These are phyloP conservation scores for Plutomurus gul DNA, from an alignment of 1,140 invertebrate species.

Conservation along the genomic window DNA sequence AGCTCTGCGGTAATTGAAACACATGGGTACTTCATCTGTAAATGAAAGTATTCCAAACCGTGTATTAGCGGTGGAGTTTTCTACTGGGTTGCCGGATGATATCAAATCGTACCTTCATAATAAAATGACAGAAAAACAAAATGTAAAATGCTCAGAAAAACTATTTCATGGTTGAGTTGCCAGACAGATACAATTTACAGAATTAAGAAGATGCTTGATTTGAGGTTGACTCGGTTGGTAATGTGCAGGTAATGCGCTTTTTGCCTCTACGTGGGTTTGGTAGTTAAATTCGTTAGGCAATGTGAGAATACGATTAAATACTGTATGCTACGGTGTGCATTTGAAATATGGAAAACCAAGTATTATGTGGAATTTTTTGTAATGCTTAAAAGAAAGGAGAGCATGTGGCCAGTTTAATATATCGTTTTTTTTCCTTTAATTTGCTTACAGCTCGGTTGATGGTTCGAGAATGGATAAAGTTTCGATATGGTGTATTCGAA, in stretches of 20 bases:
- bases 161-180: conserved; percentile 32
- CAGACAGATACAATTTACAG: background rate
- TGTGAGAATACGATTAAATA: background rate
- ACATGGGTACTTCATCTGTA: too few relatives aligned
- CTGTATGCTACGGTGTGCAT: background rate
- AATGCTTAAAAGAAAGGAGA: background rate
- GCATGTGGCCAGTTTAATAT: conserved; percentile 5
- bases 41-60: too few relatives aligned
- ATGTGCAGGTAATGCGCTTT: background rate
- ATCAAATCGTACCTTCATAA: background rate
- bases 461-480: conserved; percentile 69
- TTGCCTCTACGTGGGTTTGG: background rate
- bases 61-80: too few relatives aligned
- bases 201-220: conserved; percentile 18
- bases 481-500: conserved; percentile 73
- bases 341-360: background rate
- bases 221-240: background rate
- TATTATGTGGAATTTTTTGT: background rate
- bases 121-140: conserved; percentile 14
- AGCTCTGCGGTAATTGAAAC: too few relatives aligned
- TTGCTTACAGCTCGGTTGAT: conserved; percentile 60
- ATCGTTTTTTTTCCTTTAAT: conserved; percentile 46
- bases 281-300: background rate
- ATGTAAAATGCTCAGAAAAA: conserved; percentile 16
- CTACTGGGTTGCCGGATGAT: background rate